Base-by-base conservation (phyloP, 2,113 vertebrate genomes). In the Forbesichthys papilliferus region DNA sequence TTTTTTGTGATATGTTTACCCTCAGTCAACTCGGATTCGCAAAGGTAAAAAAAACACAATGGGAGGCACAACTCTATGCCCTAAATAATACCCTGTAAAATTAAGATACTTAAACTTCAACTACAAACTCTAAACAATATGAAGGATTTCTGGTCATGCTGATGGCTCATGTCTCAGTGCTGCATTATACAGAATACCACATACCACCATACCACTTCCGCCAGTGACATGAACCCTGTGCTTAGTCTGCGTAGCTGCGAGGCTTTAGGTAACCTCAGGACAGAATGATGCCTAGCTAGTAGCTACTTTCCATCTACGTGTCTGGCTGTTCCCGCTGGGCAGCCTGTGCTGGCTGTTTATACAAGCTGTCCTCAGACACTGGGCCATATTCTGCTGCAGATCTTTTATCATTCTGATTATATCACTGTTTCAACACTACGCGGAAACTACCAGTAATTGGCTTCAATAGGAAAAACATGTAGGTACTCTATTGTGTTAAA, bases 221-320 rank as follows among this genome's bases (percentile, higher is more conserved):
- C 71, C 78, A 67, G 55, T 81, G 4, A 16, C 68, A 48, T 54
- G 62, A 69, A 70, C 64, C 71, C 59, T 74, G 69, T 69, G 71
- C 70, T 78, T 48, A 61, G 62, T 79, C 52, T 78, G 47, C 53
- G 9, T 53, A 12, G 55, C 68, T 68, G 75, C 66, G 69, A 75
- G 11, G 68, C 73, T 74, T 78, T 65, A 67, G 74, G 61, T 79
- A 74, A 83, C 79, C 87, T 62, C 81, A 87, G 70, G 48, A n/a
- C 55, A 66, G 69, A 63, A 16, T 3, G 8, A 10, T 11, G 11
- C 57, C 75, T 73, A 60, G 48, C 46, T n/a, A 82, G 74, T 73
- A 60, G 48, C 46, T n/a, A 82, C 71, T 84, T 90, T 85, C 88
- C 83, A 57, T 77, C 79, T 85, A 81, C 79, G 83, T 89, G 86